Conservation (phyloP, 2,113 vertebrate species). For the Porphyrio hochstetteri region DNA sequence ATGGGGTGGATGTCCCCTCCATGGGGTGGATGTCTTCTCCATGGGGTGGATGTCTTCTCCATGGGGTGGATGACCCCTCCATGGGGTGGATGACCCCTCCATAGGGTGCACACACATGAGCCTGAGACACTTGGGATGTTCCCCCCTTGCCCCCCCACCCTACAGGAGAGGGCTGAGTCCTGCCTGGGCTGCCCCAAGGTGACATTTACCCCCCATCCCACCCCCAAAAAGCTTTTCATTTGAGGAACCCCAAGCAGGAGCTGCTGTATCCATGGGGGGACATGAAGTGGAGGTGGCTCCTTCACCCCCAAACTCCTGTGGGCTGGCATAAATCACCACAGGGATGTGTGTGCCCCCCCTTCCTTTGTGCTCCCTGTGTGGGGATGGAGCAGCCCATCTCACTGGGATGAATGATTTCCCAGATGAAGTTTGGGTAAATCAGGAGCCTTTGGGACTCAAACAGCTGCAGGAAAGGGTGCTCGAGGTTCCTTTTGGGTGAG, state of each 20-base stretch:
- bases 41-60: too few species aligned
- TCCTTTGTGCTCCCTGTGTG: neutral
- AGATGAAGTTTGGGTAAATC: neutral
- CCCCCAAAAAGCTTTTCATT: neutral
- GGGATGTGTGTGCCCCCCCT: neutral
- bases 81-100: too few species aligned
- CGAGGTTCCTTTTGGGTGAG: neutral
- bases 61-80: too few species aligned
- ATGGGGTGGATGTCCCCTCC: too few species aligned
- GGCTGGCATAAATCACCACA: neutral
- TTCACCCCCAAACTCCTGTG: too few species aligned
- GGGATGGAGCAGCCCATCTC: neutral
- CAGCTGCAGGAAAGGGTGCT: neutral
- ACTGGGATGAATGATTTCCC: accelerated
- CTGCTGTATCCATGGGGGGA: neutral
- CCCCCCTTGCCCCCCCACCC: too few species aligned
- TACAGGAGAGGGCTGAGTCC: neutral
- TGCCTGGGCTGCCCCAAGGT: neutral
- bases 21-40: too few species aligned
- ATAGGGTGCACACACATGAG: neutral
- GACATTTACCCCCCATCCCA: too few species aligned
- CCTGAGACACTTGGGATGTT: neutral
- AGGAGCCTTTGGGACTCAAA: neutral
- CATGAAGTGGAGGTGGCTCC: neutral
- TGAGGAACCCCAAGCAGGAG: neutral